Conservation (phyloP, 2,113 vertebrate species). For the Rhipidura dahli region DNA sequence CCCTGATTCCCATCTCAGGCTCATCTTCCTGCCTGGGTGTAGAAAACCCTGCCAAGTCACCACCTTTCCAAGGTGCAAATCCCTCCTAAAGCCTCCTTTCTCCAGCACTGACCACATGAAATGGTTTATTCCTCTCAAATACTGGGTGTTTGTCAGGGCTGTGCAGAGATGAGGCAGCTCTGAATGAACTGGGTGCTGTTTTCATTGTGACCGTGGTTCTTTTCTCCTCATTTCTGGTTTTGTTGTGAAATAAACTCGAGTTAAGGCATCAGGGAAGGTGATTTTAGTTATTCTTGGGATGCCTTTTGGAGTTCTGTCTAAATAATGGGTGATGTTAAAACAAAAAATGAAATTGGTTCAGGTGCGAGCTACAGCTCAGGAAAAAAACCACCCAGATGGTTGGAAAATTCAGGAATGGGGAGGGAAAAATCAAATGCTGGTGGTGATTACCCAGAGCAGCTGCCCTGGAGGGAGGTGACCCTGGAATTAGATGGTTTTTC, state of each 20-base stretch:
- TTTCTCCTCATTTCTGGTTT: background rate
- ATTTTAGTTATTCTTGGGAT: background rate
- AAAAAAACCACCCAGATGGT: background rate
- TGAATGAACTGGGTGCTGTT: background rate
- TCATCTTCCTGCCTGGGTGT: background rate
- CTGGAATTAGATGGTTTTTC: background rate
- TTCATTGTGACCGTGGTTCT: background rate
- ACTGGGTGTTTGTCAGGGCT: background rate
- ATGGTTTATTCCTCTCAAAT: background rate
- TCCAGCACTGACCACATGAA: background rate
- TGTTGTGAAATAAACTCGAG: background rate
- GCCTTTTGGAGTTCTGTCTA: background rate
- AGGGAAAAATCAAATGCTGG: background rate
- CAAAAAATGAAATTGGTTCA: background rate
- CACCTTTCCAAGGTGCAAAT: background rate
- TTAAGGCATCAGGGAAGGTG: background rate
- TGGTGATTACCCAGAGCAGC: background rate
- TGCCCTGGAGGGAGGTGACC: background rate
- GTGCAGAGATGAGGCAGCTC: background rate
- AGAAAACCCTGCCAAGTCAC: background rate
- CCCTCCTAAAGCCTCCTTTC: background rate
- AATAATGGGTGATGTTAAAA: background rate
- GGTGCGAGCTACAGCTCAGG: background rate
- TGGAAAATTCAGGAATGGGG: background rate
- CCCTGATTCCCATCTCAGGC: background rate